phyloP scores from a whole-genome alignment of 92 coral and sea anemone species.

The Blastomussa wellsi region DNA sequence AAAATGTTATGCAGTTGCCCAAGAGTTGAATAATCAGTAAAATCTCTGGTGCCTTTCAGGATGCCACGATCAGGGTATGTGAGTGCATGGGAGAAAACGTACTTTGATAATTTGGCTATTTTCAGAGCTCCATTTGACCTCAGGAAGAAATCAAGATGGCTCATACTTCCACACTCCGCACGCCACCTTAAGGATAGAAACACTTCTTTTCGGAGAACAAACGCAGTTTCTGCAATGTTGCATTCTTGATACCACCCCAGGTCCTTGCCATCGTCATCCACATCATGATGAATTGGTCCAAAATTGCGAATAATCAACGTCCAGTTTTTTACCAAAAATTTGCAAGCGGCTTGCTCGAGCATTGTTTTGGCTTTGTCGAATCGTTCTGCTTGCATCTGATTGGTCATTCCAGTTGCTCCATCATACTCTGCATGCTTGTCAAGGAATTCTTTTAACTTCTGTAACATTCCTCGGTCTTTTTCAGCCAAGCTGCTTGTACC shows the following conservation, averaged over 20 bases:
- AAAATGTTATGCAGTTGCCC: conserved; percentile 39
- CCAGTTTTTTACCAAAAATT: conserved; percentile 49
- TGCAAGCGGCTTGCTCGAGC: conserved; percentile 17
- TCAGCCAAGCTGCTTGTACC: neutral
- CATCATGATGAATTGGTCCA: conserved; percentile 7
- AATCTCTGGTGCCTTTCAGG: conserved; percentile 11
- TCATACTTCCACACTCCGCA: conserved; percentile 40
- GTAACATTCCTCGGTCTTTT: neutral
- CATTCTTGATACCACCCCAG: conserved; percentile 23
- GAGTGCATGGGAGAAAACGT: neutral
- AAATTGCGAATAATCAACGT: conserved; percentile 39
- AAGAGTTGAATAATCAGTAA: conserved; percentile 46
- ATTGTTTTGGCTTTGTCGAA: neutral
- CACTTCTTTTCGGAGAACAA: conserved; percentile 43
- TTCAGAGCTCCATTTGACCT: conserved; percentile 37
- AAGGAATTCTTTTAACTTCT: conserved; percentile 2
- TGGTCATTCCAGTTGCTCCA: conserved; percentile 5
- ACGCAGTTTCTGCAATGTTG: conserved; percentile 50
- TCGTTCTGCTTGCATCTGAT: neutral
- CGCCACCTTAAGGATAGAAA: conserved; percentile 41
- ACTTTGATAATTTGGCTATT: conserved; percentile 19
- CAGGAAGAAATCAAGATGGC: conserved; percentile 47
- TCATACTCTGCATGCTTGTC: conserved; percentile 7
- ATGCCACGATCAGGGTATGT: conserved; percentile 43
- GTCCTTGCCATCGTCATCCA: neutral